Evolutionary conservation across 1,140 invertebrate species (phyloP).

Genomic region (Latrodectus geometricus): DNA sequence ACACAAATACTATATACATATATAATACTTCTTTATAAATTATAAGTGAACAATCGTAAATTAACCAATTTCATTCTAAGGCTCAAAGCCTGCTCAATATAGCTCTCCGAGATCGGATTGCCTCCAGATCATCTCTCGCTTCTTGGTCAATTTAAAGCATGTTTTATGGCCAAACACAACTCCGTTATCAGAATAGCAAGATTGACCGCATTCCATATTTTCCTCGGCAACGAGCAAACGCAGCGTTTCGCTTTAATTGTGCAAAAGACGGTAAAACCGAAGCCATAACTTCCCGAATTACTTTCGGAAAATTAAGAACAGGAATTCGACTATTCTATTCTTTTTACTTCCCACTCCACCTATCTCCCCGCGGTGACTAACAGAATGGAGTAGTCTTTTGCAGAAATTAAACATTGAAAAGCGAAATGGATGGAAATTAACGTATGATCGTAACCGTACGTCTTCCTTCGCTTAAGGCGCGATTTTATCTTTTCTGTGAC

Average conservation of each 20-base stretch:
- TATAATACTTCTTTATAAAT: too few relatives aligned
- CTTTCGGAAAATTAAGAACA: constrained; percentile 31
- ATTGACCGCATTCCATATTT: constrained; percentile 5
- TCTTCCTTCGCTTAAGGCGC: neutral
- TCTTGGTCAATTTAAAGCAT: neutral
- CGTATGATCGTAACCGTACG: neutral
- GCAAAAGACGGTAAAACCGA: constrained; percentile 27
- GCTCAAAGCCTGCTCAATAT: too few relatives aligned
- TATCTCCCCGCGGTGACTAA: neutral
- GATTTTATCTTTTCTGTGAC: neutral
- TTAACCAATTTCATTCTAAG: too few relatives aligned
- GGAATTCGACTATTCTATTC: constrained; percentile 16
- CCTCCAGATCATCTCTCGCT: neutral
- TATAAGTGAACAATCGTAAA: too few relatives aligned
- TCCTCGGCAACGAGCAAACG: neutral
- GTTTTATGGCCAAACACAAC: neutral
- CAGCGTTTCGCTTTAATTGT: constrained; percentile 11
- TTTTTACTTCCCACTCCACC: too few relatives aligned
- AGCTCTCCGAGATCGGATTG: neutral
- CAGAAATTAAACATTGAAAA: constrained; percentile 21
- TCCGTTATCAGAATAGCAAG: neutral
- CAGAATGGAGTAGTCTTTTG: neutral
- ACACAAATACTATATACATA: too few relatives aligned
- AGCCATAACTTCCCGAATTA: constrained; percentile 29
- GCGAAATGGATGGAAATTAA: constrained; percentile 7